Evolutionary conservation across 1,140 invertebrate species (phyloP), one percentile per base, ranked within the genome.

Genomic region (Globodera ellingtonae): DNA sequence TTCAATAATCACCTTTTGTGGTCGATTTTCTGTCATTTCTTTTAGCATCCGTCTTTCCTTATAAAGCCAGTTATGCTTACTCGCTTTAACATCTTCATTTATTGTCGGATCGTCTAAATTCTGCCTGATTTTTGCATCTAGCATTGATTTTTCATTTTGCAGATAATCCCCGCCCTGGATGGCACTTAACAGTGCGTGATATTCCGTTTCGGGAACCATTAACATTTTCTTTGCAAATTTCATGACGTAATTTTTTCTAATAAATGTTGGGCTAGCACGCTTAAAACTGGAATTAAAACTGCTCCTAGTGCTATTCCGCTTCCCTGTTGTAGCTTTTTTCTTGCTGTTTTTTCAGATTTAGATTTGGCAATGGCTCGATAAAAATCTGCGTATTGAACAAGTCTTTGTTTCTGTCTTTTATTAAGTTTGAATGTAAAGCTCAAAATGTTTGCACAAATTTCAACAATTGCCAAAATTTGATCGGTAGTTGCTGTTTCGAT

Each of bases 391-490:
- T 35, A 35, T 2, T 35, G 35, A 35, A 35, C 35, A 35, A 35
- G 35, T 2, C 35, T 35, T 35, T 35, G 35, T 35, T 35, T 79
- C 13, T 84, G 80, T 15, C 47, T 48, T 59, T 15, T 44, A 67
- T 48, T 84, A 8, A 79, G 44, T 6, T n/a, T 50, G n/a, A 81
- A 77, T 76, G 35, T 73, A 56, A 24, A 8, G 7, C 50, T 47
- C 35, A 80, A 52, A 73, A 80, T 75, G 59, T 80, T 80, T 24
- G 50, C 62, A 52, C 79, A 82, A n/a, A 81, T 82, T 72, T 80
- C 79, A 9, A 80, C 79, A 44, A 80, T 78, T 82, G 79, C 81
- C 18, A 80, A 47, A 10, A 80, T 24, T 48, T 80, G 21, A 24
- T 77, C 75, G 4, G 72, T 75, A 35, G 35, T 35, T 35, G 35